Evolutionary conservation across 2,113 vertebrate genomes (phyloP), one percentile per base, ranked within the genome.

Genomic region (Lepus europaeus): DNA sequence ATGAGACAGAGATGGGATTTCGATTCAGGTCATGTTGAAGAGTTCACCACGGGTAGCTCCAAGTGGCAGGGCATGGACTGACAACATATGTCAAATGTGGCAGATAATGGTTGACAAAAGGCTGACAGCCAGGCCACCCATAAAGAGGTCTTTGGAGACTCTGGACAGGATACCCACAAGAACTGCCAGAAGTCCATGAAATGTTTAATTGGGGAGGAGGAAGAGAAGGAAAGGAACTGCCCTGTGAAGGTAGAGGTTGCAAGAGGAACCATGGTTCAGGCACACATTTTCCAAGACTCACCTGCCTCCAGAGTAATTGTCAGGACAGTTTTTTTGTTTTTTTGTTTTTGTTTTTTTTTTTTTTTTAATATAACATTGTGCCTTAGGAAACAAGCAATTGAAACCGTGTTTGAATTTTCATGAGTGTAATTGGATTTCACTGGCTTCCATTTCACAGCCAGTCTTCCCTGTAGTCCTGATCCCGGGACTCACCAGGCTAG

Each of bases 241-340:
- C 11, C 2, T 4, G 29, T 16, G 77, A 80, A 33, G 61, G n/a
- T 27, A 36, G 59, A 92, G 53, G 17, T 7, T 13, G 27, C 10
- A 86, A 79, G 51, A 82, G 19, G 80, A 59, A 53, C 23, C 11
- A 9, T 3, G 45, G 17, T 29, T 87, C 87, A 36, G 1, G 5
- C 31, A 76, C 83, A 69, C 33, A 14, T 39, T 74, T 92, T 53
- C 12, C 22, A 80, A 78, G 72, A 64, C 19, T 39, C 19, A 36
- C 19, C 39, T 64, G 12, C 53, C 64, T 86, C 31, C 51, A 45
- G 74, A 83, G 39, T 14, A 76, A 83, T 16, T 64, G 78, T 61
- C 64, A 66, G 66, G 61, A 53, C 59, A 72, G 66, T 83, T 5
- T 5, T 83, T 94, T 5, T 5, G 80, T 94, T 95, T 87, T 80